Evolutionary conservation across 1,140 invertebrate genomes (phyloP), one percentile per base, ranked within the genome.

Genomic region (Sminthurinus signatus): DNA sequence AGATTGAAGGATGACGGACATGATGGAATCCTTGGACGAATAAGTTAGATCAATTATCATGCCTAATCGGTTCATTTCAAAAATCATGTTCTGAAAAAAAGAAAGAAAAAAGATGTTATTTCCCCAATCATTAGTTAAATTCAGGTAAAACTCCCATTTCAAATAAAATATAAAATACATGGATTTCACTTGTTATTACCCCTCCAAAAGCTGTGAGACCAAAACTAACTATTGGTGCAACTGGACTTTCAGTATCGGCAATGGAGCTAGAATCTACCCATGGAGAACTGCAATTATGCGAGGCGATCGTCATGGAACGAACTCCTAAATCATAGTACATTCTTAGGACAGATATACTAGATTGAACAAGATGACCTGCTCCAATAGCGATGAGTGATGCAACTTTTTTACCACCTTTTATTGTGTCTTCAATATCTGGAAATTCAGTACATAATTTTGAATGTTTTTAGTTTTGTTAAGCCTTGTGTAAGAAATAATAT

Each of bases 21-120:
- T 73, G 25, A 48, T 48, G 0, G 75, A 44, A 78, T 31, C 60
- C 8, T 55, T 75, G 0, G 83, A 82, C 8, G 84, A 82, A 71
- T 86, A 84, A 0, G 83, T 80, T 19, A 86, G 68, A 72, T 86
- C 84, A 1, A 86, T 77, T 70, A 86, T 72, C 81, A 86, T 85
- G 39, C 84, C 84, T 0, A 86, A 65, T 42, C 84, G 75, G 72
- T 85, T 85, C 67, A 69, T 69, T 61, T 72, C 70, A 14, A 67
- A 50, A 25, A 69, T 51, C 2, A 69, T 46, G 58, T 56, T 55
- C 68, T 69, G 32, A n/a, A 39, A 52, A 2, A 29, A 14, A 52
- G 15, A 4, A 19, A 8, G 52, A n/a, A 23, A 52, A 36, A 8
- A 62, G 36, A 54, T 17, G 25, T 17, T 31, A 8, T 12, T 8